Percentiles rank a stretch among this genome's conserved stretches.
Evolutionary conservation across 2,888 invertebrate genomes (phyloP).

Genomic region (Melangyna quadrimaculata): DNA sequence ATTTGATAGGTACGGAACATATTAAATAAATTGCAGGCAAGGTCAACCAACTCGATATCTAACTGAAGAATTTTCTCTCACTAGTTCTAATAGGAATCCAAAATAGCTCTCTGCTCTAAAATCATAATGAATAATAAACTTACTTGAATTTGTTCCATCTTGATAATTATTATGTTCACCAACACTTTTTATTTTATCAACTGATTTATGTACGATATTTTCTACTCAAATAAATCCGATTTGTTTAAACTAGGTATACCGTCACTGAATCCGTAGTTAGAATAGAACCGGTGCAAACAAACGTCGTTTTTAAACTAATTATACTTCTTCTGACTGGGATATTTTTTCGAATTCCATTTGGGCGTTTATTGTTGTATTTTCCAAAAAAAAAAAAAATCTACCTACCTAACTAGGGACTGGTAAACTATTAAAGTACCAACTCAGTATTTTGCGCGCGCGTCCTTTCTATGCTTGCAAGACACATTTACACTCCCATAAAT

Average conservation of each 20-base stretch:
- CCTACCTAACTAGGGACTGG: not conserved
- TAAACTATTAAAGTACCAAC: slow-evolving; percentile 3
- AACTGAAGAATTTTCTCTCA: not conserved
- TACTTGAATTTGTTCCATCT: slow-evolving; percentile 25
- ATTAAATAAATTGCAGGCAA: too few relatives aligned
- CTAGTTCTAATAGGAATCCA: slow-evolving; percentile 2
- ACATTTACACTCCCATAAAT: not conserved
- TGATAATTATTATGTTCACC: not conserved
- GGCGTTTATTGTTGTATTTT: not conserved
- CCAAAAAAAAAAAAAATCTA: not conserved
- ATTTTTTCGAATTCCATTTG: not conserved
- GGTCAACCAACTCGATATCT: not conserved
- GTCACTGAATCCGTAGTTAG: not conserved
- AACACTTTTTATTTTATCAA: not conserved
- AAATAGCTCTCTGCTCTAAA: not conserved
- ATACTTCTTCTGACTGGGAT: slow-evolving; percentile 5
- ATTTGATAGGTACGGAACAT: too few relatives aligned
- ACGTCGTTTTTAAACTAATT: slow-evolving; percentile 21
- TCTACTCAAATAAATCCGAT: not conserved
- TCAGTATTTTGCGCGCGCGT: slow-evolving; percentile 24
- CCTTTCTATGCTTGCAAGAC: slow-evolving; percentile 1
- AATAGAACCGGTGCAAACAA: slow-evolving; percentile 20
- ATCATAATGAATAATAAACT: not conserved
- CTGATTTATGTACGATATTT: not conserved
- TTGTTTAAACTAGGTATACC: not conserved